Conservation (phyloP, 35 echinoderm and acorn worm genomes). For the Anneissia japonica region DNA sequence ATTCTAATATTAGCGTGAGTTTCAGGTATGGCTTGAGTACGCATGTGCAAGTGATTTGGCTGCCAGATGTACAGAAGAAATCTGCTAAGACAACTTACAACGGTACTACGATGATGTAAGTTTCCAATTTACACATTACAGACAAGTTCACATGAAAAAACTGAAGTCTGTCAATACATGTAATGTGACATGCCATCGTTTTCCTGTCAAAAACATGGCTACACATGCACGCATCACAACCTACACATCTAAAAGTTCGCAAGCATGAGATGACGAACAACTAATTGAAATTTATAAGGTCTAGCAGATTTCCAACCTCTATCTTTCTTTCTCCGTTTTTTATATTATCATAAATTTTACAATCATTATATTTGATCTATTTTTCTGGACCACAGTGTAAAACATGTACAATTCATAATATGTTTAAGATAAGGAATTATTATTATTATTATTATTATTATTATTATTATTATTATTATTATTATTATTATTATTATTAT, state of each 20-base stretch:
- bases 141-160: not conserved
- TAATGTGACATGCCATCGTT: not conserved
- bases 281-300: not conserved
- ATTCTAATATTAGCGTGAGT: no score
- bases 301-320: no score
- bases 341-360: no score
- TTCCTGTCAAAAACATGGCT: not conserved
- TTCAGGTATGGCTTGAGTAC: no score
- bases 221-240: not conserved
- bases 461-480: conserved; percentile 3
- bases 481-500: conserved; percentile 3
- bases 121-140: not conserved
- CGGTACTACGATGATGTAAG: not conserved
- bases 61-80: no score
- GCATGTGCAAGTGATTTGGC: no score
- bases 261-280: not conserved
- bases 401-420: no score
- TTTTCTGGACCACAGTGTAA: no score
- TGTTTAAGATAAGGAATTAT: no score
- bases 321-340: no score
- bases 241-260: not conserved
- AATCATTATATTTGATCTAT: no score
- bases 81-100: no score
- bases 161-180: not conserved
- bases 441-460: conserved; percentile 3